A percentile compares a stretch with the other conserved stretches of the same genome.
These are phyloP conservation scores for Epizoanthus rinbou DNA, from an alignment of 92 coral and sea anemone genomes.

Conservation along the genomic window DNA sequence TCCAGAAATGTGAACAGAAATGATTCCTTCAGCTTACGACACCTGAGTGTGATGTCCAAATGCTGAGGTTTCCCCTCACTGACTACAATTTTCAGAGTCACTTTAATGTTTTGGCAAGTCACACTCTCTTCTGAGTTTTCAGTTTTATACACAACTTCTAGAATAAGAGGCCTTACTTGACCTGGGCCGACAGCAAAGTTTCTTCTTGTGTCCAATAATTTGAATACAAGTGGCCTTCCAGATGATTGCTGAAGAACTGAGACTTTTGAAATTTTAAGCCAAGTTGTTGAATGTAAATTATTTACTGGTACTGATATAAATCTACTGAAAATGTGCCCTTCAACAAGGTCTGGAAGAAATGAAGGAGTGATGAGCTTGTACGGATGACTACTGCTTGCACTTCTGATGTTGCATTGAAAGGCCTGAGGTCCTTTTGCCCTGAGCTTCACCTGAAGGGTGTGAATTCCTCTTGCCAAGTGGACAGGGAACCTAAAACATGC, in stretches of 20 bases:
- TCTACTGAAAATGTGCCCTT: conserved; percentile 78
- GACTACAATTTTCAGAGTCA: conserved; percentile 61
- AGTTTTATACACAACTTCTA: conserved; percentile 62
- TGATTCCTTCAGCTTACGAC: conserved; percentile 77
- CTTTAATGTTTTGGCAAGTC: conserved; percentile 44
- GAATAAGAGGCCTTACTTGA: conserved; percentile 69
- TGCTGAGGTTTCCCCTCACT: conserved; percentile 68
- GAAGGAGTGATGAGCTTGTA: conserved; percentile 63
- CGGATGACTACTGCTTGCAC: conserved; percentile 52
- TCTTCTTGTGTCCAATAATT: conserved; percentile 47
- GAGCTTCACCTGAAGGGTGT: conserved; percentile 74
- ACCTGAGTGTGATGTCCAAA: conserved; percentile 64
- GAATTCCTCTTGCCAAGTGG: conserved; percentile 77
- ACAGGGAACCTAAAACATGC: conserved; percentile 79
- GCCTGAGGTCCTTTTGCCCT: conserved; percentile 74
- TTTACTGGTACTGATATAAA: conserved; percentile 69
- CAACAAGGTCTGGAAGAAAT: conserved; percentile 87
- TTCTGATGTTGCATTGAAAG: conserved; percentile 67
- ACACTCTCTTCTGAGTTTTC: conserved; percentile 19
- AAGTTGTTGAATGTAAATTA: conserved; percentile 69
- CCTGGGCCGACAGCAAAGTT: conserved; percentile 84
- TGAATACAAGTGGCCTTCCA: conserved; percentile 43
- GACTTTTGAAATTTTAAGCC: conserved; percentile 79
- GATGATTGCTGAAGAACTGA: conserved; percentile 49
- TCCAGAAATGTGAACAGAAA: conserved; percentile 92